Conservation (phyloP, 37 sponge, comb jelly and placozoan genomes). For the Ephydatia muelleri region DNA sequence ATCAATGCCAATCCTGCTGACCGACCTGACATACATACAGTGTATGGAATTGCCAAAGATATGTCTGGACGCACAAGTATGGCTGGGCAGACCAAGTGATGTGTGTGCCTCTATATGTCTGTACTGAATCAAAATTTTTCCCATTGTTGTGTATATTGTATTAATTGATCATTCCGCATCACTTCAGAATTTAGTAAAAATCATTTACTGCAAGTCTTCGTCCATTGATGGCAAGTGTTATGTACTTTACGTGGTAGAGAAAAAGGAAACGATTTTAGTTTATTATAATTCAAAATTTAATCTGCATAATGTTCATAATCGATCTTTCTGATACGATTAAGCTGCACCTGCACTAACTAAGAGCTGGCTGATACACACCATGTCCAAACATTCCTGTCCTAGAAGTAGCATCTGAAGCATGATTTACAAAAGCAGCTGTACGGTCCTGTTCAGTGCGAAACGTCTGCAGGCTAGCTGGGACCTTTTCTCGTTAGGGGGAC, state of each 20-base stretch:
- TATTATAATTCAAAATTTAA: no score
- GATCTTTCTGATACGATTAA: no score
- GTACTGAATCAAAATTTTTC: background rate
- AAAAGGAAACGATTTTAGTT: no score
- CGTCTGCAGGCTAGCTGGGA: conserved; percentile 60
- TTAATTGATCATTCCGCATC: background rate
- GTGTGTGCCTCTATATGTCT: background rate
- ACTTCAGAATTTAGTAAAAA: background rate
- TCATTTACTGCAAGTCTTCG: no score
- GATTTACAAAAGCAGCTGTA: conserved; percentile 58
- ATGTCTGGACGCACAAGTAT: conserved; percentile 72
- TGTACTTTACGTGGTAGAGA: background rate
- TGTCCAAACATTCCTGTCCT: conserved; percentile 76
- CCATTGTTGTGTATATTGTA: background rate
- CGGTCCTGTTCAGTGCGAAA: conserved; percentile 65
- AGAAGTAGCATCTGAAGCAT: conserved; percentile 64
- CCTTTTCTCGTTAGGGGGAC: conserved; percentile 45
- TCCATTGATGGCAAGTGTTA: no score
- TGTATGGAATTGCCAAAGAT: conserved; percentile 74
- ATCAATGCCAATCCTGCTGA: conserved; percentile 91
- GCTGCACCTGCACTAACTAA: conserved; percentile 16
- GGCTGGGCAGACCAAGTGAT: background rate
- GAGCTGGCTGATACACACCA: conserved; percentile 70
- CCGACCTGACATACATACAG: conserved; percentile 85
- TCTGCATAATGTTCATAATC: background rate